phyloP scores from a whole-genome alignment of 2,888 invertebrate species.

The Drosophila putrida region DNA sequence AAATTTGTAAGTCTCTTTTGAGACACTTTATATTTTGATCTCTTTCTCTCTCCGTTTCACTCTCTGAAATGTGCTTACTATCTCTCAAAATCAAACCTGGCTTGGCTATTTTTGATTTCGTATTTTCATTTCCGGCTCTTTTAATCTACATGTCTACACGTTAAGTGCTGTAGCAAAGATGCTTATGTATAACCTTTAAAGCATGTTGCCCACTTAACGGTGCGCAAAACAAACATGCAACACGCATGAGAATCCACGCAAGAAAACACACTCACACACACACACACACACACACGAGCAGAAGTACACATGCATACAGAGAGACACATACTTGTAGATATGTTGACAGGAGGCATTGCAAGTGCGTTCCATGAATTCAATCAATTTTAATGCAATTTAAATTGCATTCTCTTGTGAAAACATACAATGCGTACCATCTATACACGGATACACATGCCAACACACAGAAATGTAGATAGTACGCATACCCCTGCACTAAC shows the following conservation, averaged over 20 bases:
- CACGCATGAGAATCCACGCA: constrained; percentile 19
- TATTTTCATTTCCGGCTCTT: not conserved
- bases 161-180: constrained; percentile 41
- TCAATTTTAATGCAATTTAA: constrained; percentile 84
- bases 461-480: constrained; percentile 25
- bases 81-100: not conserved
- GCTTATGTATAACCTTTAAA: constrained; percentile 51
- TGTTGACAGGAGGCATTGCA: constrained; percentile 43
- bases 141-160: not conserved
- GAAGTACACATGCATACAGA: not conserved
- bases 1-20: no score
- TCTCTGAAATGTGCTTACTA: not conserved
- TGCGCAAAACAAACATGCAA: constrained; percentile 41
- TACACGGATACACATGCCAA: constrained; percentile 28
- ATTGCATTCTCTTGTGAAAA: constrained; percentile 80
- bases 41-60: not conserved
- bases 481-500: constrained; percentile 16
- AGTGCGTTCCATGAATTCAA: constrained; percentile 77
- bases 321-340: constrained; percentile 5
- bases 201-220: constrained; percentile 65
- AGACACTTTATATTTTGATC: no score
- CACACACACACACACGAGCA: constrained; percentile 7
- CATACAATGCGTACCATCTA: constrained; percentile 67
- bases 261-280: constrained; percentile 10
- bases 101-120: constrained; percentile 5